Conservation (phyloP, 2,113 vertebrate genomes). For the Callopanchax toddi region DNA sequence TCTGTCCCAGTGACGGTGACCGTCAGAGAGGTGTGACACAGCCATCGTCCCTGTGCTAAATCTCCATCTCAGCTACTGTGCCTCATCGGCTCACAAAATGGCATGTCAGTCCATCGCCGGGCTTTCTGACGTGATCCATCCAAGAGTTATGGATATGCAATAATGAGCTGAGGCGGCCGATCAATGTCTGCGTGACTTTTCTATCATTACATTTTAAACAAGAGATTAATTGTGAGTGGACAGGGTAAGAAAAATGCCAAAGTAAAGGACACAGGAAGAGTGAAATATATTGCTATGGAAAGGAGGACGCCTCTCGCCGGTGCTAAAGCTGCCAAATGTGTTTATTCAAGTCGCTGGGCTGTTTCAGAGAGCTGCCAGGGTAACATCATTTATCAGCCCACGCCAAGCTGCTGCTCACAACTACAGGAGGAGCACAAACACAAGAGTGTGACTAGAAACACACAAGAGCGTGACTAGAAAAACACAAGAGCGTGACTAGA, state of each 20-base stretch:
- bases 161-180: conserved; percentile 75
- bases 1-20: conserved; percentile 77
- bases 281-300: conserved; percentile 62
- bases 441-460: no score
- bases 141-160: conserved; percentile 81
- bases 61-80: conserved; percentile 73
- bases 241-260: conserved; percentile 74
- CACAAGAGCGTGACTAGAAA: no score
- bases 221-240: conserved; percentile 71
- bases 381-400: conserved; percentile 44
- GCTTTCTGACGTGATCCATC: conserved; percentile 54
- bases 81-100: conserved; percentile 74
- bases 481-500: no score
- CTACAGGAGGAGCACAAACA: no score
- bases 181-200: conserved; percentile 72
- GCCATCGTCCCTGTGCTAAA: conserved; percentile 69
- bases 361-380: conserved; percentile 59
- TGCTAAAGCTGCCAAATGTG: conserved; percentile 67
- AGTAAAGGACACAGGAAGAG: conserved; percentile 69
- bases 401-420: neutral
- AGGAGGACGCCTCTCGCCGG: conserved; percentile 48
- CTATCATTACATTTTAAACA: conserved; percentile 71
- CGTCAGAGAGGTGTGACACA: conserved; percentile 67
- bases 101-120: conserved; percentile 69
- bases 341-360: conserved; percentile 61